Base-by-base conservation (phyloP, 2,888 invertebrate species). In the Erynnis tages region DNA sequence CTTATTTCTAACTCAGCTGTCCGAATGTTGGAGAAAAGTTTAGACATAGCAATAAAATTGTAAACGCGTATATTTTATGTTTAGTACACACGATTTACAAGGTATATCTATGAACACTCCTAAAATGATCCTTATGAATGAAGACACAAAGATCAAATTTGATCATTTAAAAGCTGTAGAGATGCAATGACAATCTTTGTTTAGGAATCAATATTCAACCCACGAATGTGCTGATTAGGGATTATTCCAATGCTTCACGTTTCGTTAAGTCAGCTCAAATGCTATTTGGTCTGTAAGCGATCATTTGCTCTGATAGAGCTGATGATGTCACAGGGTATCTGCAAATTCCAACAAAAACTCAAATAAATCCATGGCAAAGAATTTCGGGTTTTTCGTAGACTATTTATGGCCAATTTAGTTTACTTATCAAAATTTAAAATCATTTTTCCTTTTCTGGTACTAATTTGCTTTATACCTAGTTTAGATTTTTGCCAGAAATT, bases 171-270 rank as follows among this genome's bases (percentile, higher is more conserved):
- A 14, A 8, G 6, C 7, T 11, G 29, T n/a, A n/a, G n/a, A n/a
- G 13, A 16, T 10, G 21, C 10, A 32, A 23, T 21, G 21, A 40
- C 32, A 34, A 10, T 23, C 30, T 48, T 38, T 38, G 17, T 19
- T 40, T 44, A 32, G n/a, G 4, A 29, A 48, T 48, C 11, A 38
- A 14, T 2, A 48, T 48, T 48, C 48, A 23, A 10, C 16, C 7
- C 48, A 40, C 40, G 40, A 32, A 30, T 23, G 5, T 46, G 38
- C 14, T 40, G 48, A 48, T 48, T 38, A 38, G 23, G 47, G 48
- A 21, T 38, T 48, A 48, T 40, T 48, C 48, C 48, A 11, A 48
- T 46, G 46, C 35, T 10, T 35, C 30, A 10, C 1, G 38, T 48
- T 30, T 30, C 29, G 14, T 19, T 27, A 47, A 14, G 14, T 19